These are phyloP conservation scores for Thamnophis elegans DNA, from an alignment of 2,797 vertebrate species.

Conservation along the genomic window DNA sequence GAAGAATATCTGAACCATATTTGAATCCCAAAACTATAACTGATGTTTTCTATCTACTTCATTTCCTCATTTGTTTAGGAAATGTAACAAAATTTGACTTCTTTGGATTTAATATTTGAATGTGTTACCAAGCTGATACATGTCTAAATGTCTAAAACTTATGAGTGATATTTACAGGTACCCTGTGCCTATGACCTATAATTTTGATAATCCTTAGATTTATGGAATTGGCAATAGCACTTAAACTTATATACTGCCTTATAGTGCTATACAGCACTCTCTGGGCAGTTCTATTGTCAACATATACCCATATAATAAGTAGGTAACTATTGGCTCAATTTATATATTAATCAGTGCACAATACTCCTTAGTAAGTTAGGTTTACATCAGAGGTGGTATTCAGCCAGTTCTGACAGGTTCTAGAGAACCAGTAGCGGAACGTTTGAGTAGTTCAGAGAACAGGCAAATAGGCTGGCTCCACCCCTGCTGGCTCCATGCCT, in stretches of 20 bases:
- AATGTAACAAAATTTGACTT: constrained; percentile 3
- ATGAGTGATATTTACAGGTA: not conserved
- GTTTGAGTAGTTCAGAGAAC: no score
- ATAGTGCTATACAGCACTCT: no score
- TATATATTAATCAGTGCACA: not conserved
- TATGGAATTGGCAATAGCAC: not conserved
- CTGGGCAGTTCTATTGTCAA: no score
- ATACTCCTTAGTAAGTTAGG: not conserved
- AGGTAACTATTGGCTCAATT: not conserved
- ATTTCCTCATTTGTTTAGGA: constrained; percentile 30
- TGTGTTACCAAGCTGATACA: constrained; percentile 7
- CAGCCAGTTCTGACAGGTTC: no score
- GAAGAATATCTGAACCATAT: constrained; percentile 13
- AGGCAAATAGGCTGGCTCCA: no score
- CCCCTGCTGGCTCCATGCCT: no score
- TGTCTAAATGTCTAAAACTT: constrained; percentile 26
- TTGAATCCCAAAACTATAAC: constrained; percentile 39
- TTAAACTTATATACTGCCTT: no score
- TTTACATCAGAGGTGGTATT: no score
- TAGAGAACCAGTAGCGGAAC: no score
- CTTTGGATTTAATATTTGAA: constrained; percentile 23
- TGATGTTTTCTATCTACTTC: not conserved
- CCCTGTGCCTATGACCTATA: not conserved
- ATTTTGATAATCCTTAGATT: constrained; percentile 26
- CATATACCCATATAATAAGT: not conserved